phyloP scores from a whole-genome alignment of 1,140 invertebrate genomes.

The Metaphire vulgaris region DNA sequence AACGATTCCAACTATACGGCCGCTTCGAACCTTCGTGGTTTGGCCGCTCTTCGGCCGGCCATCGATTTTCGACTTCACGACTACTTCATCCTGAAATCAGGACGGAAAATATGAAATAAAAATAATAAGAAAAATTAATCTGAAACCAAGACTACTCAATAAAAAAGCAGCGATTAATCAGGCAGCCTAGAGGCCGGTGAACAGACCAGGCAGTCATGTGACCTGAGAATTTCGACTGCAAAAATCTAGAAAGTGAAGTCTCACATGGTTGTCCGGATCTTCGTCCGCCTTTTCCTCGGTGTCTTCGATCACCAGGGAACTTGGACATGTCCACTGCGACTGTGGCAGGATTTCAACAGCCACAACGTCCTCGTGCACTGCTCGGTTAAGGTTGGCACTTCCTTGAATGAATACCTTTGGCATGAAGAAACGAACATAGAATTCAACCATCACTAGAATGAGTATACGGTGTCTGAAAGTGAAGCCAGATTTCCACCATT shows the following conservation, averaged over 20 bases:
- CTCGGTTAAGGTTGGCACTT: constrained; percentile 76
- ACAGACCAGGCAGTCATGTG: too few species aligned
- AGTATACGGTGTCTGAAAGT: too few species aligned
- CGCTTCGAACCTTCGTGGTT: constrained; percentile 62
- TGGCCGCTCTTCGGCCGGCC: not conserved
- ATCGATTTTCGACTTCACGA: constrained; percentile 1
- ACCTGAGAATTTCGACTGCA: too few species aligned
- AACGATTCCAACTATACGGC: constrained; percentile 87
- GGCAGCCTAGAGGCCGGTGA: too few species aligned
- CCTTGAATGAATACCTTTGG: constrained; percentile 81
- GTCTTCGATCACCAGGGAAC: constrained; percentile 65
- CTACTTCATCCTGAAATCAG: not conserved
- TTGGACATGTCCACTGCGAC: constrained; percentile 74
- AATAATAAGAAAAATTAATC: constrained; percentile 1
- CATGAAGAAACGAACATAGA: constrained; percentile 5
- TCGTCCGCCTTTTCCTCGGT: constrained; percentile 55
- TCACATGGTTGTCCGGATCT: constrained; percentile 40
- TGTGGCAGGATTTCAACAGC: constrained; percentile 85
- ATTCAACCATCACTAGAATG: constrained; percentile 14
- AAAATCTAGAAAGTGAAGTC: constrained; percentile 29
- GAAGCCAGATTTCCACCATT: too few species aligned
- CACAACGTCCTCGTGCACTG: constrained; percentile 92
- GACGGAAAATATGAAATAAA: not conserved
- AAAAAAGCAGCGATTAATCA: too few species aligned
- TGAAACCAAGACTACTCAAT: not conserved